Conservation (phyloP, 2,797 vertebrate genomes). For the Thamnophis elegans region DNA sequence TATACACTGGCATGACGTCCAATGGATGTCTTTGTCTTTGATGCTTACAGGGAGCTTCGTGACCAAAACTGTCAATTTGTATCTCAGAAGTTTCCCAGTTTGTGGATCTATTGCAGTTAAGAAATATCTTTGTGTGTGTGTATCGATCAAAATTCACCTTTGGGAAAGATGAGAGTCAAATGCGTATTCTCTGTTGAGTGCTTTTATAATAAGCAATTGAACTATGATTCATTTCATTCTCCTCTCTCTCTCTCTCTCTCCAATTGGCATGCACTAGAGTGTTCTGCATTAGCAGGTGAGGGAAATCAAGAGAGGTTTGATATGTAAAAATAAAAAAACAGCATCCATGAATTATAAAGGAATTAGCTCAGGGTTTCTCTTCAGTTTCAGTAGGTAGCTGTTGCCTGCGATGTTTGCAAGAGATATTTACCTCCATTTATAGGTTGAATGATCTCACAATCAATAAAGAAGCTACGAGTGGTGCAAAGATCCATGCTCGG, state of each 20-base stretch:
- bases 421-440: constrained; percentile 31
- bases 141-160: not conserved
- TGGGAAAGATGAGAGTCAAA: not conserved
- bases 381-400: constrained; percentile 12
- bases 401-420: not conserved
- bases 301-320: not conserved
- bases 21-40: not conserved
- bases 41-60: not conserved
- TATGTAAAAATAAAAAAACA: not conserved
- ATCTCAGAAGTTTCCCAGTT: not conserved
- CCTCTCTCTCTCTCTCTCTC: not conserved
- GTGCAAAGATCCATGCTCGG: not conserved
- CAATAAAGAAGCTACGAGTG: not conserved
- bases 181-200: not conserved
- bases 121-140: too few relatives aligned
- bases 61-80: not conserved
- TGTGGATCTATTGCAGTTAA: not conserved
- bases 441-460: constrained; percentile 17
- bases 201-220: not conserved
- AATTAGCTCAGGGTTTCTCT: constrained; percentile 8
- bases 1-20: not conserved
- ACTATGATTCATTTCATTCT: not conserved
- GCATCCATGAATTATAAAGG: not conserved
- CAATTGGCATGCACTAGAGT: not conserved
- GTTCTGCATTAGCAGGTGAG: not conserved